Evolutionary conservation across 2,888 invertebrate genomes (phyloP).

Genomic region (Cetonia aurata): DNA sequence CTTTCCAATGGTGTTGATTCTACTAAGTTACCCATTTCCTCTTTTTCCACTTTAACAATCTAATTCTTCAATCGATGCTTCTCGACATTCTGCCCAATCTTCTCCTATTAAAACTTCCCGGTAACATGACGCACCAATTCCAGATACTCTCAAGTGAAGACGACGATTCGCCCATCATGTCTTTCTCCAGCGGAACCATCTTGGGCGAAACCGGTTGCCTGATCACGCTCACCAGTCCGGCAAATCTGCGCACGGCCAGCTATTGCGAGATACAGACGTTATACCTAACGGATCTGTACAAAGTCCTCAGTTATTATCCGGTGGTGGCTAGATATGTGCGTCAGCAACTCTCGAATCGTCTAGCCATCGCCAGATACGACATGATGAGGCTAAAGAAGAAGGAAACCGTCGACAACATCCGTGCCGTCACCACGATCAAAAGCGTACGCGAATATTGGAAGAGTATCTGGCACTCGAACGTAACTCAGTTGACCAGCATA

Average conservation of each 20-base stretch:
- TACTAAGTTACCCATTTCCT: no score
- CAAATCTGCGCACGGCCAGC: conserved; percentile 66
- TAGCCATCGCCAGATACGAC: conserved; percentile 20
- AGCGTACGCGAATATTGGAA: conserved; percentile 39
- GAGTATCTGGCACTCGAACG: conserved; percentile 11
- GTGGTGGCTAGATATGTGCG: conserved; percentile 58
- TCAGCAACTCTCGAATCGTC: conserved; percentile 36
- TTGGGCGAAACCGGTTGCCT: conserved; percentile 68
- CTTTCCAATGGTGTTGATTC: no score
- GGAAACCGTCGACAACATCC: not conserved
- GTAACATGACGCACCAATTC: not conserved
- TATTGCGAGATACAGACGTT: conserved; percentile 70
- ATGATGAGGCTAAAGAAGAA: no score
- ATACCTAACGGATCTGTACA: conserved; percentile 67
- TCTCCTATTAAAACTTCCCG: not conserved
- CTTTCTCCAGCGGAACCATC: conserved; percentile 68
- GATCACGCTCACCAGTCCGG: conserved; percentile 63
- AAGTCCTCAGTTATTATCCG: conserved; percentile 69
- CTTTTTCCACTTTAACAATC: no score
- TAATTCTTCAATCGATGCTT: no score
- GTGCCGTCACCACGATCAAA: conserved; percentile 30
- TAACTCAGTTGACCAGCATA: not conserved
- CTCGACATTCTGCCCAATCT: no score
- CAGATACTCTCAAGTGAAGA: conserved; percentile 69
- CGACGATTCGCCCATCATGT: conserved; percentile 70